A percentile compares a stretch with the other conserved stretches of the same genome.
Evolutionary conservation across 2,113 vertebrate species (phyloP).

Genomic region (Rhinopithecus roxellana): DNA sequence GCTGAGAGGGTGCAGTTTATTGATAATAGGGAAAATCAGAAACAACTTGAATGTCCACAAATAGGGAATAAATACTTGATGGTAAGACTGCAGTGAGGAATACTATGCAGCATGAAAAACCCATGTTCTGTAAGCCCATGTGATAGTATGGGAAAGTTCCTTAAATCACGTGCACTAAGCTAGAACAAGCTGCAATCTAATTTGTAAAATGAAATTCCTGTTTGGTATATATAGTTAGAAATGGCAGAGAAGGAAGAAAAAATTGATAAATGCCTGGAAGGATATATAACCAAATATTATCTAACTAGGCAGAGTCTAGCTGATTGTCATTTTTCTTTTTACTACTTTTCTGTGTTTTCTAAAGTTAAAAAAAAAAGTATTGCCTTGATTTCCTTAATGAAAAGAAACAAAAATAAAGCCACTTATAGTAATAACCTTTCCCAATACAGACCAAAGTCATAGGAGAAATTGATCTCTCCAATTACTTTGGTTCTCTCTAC

Average conservation of each 20-base stretch:
- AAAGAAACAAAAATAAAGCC: not conserved
- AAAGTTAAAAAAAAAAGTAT: not conserved
- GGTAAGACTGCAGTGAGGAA: not conserved
- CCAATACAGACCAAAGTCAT: not conserved
- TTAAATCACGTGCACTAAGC: fast-evolving
- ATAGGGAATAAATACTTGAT: not conserved
- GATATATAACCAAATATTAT: not conserved
- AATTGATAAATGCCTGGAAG: not conserved
- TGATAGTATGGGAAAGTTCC: not conserved
- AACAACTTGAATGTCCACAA: not conserved
- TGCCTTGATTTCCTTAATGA: not conserved
- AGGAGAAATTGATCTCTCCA: not conserved
- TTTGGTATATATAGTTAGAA: not conserved
- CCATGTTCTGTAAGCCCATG: not conserved
- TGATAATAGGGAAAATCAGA: not conserved
- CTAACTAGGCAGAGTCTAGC: not conserved
- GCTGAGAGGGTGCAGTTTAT: not conserved
- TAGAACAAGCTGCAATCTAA: not conserved
- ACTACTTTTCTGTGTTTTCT: not conserved
- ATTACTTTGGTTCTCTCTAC: not conserved
- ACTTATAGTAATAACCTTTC: not conserved
- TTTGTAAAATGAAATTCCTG: not conserved
- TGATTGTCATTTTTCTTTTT: not conserved
- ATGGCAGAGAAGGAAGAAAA: not conserved
- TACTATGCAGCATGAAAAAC: not conserved